Percentiles rank a stretch among this genome's conserved stretches.
These are phyloP conservation scores for Netelia melanura DNA, from an alignment of 2,888 invertebrate species.

Conservation along the genomic window DNA sequence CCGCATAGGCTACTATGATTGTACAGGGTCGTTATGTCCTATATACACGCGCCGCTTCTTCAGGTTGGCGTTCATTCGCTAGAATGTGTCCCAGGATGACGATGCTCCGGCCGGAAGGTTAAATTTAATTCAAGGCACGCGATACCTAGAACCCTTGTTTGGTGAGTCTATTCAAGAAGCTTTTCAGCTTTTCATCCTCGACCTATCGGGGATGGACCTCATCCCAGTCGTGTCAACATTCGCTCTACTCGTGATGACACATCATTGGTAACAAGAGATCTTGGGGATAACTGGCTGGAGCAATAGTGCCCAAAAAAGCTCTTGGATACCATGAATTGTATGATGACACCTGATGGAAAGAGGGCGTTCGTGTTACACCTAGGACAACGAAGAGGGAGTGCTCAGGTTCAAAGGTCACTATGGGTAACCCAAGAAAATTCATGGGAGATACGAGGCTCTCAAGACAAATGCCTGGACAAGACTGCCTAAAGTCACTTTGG, in stretches of 20 bases:
- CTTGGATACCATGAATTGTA: conserved; percentile 6
- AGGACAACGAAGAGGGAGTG: background rate
- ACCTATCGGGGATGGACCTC: conserved; percentile 26
- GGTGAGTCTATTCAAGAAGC: conserved; percentile 30
- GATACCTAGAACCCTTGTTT: conserved; percentile 42
- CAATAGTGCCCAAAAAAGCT: conserved; percentile 25
- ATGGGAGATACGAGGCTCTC: background rate
- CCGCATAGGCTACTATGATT: conserved; percentile 57
- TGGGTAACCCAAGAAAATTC: background rate
- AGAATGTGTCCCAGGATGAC: conserved; percentile 68
- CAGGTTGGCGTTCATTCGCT: conserved; percentile 47
- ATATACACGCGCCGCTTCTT: conserved; percentile 9
- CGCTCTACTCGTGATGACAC: conserved; percentile 24
- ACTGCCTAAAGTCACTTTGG: conserved; percentile 1
- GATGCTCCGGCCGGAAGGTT: conserved; percentile 60
- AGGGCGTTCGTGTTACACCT: background rate
- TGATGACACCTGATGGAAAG: conserved; percentile 32
- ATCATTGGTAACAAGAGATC: conserved; percentile 44
- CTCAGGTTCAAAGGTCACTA: background rate
- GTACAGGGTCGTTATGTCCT: conserved; percentile 38
- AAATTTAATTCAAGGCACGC: conserved; percentile 67
- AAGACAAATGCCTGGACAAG: background rate
- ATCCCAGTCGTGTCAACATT: conserved; percentile 9
- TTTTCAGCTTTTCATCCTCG: background rate
- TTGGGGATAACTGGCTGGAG: background rate